These are phyloP conservation scores for Macrobrachium rosenbergii DNA, from an alignment of 1,140 invertebrate species.

Conservation along the genomic window DNA sequence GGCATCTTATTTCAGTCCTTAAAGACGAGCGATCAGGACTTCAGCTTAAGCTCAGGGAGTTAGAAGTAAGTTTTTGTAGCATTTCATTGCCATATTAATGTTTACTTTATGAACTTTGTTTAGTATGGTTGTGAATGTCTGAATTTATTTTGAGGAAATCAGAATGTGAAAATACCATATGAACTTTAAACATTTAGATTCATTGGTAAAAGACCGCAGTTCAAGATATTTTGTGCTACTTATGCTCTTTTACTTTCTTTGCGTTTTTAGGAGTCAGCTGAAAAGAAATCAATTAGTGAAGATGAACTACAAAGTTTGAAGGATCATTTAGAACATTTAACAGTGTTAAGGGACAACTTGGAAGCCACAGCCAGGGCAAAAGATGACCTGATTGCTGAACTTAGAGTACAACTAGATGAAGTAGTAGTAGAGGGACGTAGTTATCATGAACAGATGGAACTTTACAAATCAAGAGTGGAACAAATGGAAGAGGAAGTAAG, in stretches of 20 bases:
- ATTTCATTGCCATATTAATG: not conserved
- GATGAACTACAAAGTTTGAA: conserved; percentile 36
- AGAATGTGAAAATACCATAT: no score
- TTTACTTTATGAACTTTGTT: no score
- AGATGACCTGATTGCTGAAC: conserved; percentile 58
- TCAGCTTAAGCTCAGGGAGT: conserved; percentile 29
- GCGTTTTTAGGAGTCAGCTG: not conserved
- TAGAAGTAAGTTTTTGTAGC: conserved; percentile 10
- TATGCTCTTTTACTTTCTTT: not conserved
- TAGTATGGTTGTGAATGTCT: not conserved
- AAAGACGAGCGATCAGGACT: conserved; percentile 39
- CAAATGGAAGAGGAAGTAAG: conserved; percentile 3
- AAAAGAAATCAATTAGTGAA: conserved; percentile 24
- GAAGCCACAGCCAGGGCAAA: conserved; percentile 53
- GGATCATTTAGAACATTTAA: conserved; percentile 57
- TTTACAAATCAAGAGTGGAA: not conserved
- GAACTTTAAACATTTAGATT: no score
- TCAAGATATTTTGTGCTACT: no score
- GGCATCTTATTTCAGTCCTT: conserved; percentile 19
- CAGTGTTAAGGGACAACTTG: conserved; percentile 57
- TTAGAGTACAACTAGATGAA: conserved; percentile 52
- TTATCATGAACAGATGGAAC: conserved; percentile 40
- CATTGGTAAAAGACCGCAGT: no score
- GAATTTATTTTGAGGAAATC: no score
- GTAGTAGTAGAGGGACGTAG: conserved; percentile 40